phyloP scores from a whole-genome alignment of 2,797 vertebrate species.

The Avahi laniger region DNA sequence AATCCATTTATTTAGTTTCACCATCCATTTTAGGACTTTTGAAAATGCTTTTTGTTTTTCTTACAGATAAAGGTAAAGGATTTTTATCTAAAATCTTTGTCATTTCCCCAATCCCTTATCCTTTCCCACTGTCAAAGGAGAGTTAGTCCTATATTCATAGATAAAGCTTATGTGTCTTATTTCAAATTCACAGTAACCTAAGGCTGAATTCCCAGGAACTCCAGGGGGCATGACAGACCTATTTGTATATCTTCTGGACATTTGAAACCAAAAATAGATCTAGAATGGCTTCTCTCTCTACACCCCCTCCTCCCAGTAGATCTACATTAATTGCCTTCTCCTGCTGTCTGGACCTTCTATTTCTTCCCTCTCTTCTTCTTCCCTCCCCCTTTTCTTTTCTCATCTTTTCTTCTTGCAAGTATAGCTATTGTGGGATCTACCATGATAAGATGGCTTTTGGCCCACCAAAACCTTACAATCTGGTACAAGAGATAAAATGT shows the following conservation, averaged over 20 bases:
- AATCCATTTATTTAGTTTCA: background rate
- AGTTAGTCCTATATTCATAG: background rate
- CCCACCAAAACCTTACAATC: background rate
- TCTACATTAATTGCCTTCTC: background rate
- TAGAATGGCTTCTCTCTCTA: background rate
- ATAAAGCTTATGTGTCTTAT: background rate
- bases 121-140: background rate
- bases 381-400: background rate
- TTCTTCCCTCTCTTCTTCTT: background rate
- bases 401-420: background rate
- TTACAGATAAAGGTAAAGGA: background rate
- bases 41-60: background rate
- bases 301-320: background rate
- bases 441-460: background rate
- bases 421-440: background rate
- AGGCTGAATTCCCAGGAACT: background rate
- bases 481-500: background rate
- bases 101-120: background rate
- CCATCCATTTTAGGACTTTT: background rate
- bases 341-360: background rate
- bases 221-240: background rate
- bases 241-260: background rate
- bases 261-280: background rate
- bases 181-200: slow-evolving; percentile 36
- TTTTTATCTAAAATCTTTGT: slow-evolving; percentile 19